These are phyloP conservation scores for Rhizoglyphus robini DNA, from an alignment of 1,140 invertebrate species.

Conservation along the genomic window DNA sequence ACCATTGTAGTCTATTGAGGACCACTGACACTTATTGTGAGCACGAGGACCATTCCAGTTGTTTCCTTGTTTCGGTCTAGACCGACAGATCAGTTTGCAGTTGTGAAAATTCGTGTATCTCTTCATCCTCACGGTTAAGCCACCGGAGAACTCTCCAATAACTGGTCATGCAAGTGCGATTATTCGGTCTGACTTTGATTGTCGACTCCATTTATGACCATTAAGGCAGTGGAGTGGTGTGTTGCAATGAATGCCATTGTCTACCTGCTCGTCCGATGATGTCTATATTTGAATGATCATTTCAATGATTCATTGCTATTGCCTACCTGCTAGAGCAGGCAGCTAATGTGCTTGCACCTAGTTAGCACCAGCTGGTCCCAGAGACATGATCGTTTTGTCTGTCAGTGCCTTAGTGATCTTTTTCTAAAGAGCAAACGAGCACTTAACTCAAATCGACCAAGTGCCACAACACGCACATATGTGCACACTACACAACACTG, in stretches of 20 bases:
- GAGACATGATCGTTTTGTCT: neutral
- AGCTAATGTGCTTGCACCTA: conserved; percentile 11
- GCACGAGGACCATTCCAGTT: too few relatives aligned
- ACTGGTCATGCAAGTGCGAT: neutral
- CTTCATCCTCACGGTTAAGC: too few relatives aligned
- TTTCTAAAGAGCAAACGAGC: neutral
- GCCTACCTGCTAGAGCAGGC: too few relatives aligned
- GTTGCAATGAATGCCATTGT: neutral
- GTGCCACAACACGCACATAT: neutral
- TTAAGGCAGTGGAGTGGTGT: neutral
- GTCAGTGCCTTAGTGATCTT: neutral
- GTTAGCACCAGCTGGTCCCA: neutral
- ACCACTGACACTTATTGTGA: too few relatives aligned
- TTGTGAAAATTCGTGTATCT: neutral
- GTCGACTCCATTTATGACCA: neutral
- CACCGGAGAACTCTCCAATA: neutral
- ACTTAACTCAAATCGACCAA: too few relatives aligned
- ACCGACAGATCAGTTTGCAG: too few relatives aligned
- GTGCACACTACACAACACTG: neutral
- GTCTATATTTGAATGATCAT: neutral
- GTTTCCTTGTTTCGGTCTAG: conserved; percentile 2
- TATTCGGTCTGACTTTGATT: too few relatives aligned
- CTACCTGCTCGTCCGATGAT: neutral
- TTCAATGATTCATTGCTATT: too few relatives aligned
- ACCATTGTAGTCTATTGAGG: too few relatives aligned